phyloP scores from a whole-genome alignment of 2,797 vertebrate genomes.

The Moxostoma hubbsi region DNA sequence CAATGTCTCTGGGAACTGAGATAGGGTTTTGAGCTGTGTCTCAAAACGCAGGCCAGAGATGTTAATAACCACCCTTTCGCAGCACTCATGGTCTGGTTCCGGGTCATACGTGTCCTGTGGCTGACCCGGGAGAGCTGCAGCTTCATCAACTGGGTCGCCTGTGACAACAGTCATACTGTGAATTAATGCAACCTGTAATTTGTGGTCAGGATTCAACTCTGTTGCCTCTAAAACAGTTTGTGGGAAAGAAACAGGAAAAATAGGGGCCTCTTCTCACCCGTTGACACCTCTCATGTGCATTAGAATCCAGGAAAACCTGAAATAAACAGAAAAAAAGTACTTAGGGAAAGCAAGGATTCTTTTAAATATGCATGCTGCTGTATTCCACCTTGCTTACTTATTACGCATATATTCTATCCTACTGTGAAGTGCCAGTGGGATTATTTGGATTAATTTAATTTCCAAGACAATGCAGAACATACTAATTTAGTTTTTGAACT shows the following conservation, averaged over 20 bases:
- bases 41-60: constrained; percentile 87
- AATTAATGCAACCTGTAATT: constrained; percentile 69
- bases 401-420: neutral
- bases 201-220: constrained; percentile 62
- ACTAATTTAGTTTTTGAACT: neutral
- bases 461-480: neutral
- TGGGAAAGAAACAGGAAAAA: constrained; percentile 5
- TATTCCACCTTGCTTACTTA: neutral
- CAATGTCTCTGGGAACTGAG: constrained; percentile 87
- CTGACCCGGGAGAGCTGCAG: constrained; percentile 84
- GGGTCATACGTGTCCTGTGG: constrained; percentile 86
- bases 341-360: constrained; percentile 13
- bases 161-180: constrained; percentile 95
- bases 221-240: constrained; percentile 46
- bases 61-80: constrained; percentile 89
- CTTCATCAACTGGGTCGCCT: constrained; percentile 90
- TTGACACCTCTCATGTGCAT: constrained; percentile 28
- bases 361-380: neutral
- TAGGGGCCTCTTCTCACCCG: constrained; percentile 23
- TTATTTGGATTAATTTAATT: neutral
- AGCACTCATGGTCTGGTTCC: constrained; percentile 87
- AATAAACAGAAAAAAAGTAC: constrained; percentile 41
- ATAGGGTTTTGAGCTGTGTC: constrained; percentile 87
- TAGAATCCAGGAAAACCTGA: constrained; percentile 38
- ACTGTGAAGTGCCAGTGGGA: neutral